A percentile compares a stretch with the other conserved stretches of the same genome.
These are phyloP conservation scores for Eupithecia insigniata DNA, from an alignment of 2,888 invertebrate species.

Conservation along the genomic window DNA sequence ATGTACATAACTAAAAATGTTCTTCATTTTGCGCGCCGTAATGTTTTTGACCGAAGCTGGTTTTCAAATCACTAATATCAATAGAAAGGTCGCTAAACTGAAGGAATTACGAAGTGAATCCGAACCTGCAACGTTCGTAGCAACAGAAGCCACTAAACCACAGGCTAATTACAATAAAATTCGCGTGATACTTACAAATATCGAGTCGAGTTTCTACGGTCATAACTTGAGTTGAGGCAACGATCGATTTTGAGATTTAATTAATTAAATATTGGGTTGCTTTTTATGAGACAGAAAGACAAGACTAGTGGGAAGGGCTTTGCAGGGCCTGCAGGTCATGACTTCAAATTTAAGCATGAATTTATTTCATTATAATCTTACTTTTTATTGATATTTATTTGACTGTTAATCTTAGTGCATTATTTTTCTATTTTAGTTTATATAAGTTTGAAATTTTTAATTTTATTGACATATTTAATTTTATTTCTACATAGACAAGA, in stretches of 20 bases:
- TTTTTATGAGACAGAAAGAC: constrained; percentile 27
- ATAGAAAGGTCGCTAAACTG: neutral
- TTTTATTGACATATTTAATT: too few relatives aligned
- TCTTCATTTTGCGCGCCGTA: too few relatives aligned
- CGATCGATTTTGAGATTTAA: constrained; percentile 27
- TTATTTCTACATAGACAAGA: too few relatives aligned
- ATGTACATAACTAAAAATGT: too few relatives aligned
- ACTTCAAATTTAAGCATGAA: neutral
- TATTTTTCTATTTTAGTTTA: too few relatives aligned
- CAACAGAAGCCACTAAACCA: neutral
- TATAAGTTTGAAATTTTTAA: too few relatives aligned
- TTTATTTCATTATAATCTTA: too few relatives aligned
- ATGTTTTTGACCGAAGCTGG: too few relatives aligned
- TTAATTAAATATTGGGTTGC: constrained; percentile 30
- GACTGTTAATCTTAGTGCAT: too few relatives aligned
- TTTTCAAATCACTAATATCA: too few relatives aligned
- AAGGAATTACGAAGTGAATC: neutral
- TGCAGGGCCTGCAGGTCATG: neutral
- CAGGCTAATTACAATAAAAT: constrained; percentile 2
- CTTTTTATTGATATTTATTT: too few relatives aligned
- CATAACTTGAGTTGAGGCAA: constrained; percentile 23
- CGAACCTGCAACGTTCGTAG: neutral
- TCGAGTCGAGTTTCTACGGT: constrained; percentile 19
- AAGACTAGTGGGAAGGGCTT: constrained; percentile 12
- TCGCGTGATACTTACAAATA: constrained; percentile 24